Conservation (phyloP, 2,113 vertebrate genomes). For the Vimba vimba region DNA sequence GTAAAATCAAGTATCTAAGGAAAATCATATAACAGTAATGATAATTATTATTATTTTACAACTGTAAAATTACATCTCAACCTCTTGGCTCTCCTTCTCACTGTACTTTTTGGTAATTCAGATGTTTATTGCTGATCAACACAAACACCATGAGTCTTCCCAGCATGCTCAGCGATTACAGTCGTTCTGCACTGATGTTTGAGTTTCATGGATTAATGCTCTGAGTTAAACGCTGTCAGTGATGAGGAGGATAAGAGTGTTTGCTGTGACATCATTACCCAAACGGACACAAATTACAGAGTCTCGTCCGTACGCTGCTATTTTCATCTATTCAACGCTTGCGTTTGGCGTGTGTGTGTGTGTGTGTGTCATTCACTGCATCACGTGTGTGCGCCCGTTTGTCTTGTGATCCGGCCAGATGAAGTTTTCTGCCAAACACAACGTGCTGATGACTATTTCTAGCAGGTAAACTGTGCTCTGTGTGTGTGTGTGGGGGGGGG, state of each 20-base stretch:
- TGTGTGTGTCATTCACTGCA: conserved; percentile 49
- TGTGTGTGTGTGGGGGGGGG: too few species aligned
- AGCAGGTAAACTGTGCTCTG: conserved; percentile 31
- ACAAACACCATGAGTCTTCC: not conserved
- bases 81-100: too few species aligned
- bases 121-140: not conserved
- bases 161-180: not conserved
- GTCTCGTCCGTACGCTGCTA: conserved; percentile 36
- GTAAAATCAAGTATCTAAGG: too few species aligned
- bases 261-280: conserved; percentile 37
- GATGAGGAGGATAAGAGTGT: not conserved
- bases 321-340: conserved; percentile 48
- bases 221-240: not conserved
- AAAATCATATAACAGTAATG: too few species aligned
- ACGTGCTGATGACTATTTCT: conserved; percentile 38
- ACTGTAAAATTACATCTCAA: too few species aligned
- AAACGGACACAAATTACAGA: conserved; percentile 48
- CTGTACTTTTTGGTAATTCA: too few species aligned
- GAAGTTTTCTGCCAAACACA: conserved; percentile 27
- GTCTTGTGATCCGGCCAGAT: not conserved
- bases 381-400: conserved; percentile 7
- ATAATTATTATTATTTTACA: too few species aligned
- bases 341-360: not conserved
- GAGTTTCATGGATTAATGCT: not conserved
- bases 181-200: not conserved